phyloP scores from a whole-genome alignment of 2,113 vertebrate species.

The Lepus europaeus region DNA sequence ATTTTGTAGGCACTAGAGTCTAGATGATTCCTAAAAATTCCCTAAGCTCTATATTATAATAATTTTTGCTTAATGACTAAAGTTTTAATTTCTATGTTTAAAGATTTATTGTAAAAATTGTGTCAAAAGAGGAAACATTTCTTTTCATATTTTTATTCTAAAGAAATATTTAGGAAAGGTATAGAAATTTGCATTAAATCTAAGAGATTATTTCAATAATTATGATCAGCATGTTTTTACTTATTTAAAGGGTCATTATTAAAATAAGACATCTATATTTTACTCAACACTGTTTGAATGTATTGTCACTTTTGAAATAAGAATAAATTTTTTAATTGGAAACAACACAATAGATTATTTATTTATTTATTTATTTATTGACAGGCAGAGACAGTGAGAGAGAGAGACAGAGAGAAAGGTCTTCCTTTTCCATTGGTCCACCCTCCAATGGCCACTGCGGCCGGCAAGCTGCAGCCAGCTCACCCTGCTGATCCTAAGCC shows the following conservation, averaged over 20 bases:
- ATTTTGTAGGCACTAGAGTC: neutral
- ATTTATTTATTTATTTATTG: too few relatives aligned
- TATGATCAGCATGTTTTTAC: neutral
- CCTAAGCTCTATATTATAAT: neutral
- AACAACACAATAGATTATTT: neutral
- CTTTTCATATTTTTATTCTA: neutral
- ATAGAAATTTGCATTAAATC: neutral
- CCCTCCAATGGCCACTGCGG: too few relatives aligned
- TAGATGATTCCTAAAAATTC: neutral
- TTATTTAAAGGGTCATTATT: neutral
- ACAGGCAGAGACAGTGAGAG: too few relatives aligned
- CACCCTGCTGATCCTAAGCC: too few relatives aligned
- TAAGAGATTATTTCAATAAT: neutral
- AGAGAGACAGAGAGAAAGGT: too few relatives aligned
- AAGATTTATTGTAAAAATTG: neutral
- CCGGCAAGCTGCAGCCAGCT: too few relatives aligned
- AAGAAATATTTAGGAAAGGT: neutral
- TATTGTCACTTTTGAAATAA: slow-evolving; percentile 8
- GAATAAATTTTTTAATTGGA: neutral
- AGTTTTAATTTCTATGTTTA: neutral
- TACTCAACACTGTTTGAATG: neutral
- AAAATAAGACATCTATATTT: neutral
- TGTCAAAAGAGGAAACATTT: neutral
- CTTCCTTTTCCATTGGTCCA: too few relatives aligned
- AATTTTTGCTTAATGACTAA: neutral